Conservation (phyloP, 2,113 vertebrate genomes). For the Paradisaea rubra region DNA sequence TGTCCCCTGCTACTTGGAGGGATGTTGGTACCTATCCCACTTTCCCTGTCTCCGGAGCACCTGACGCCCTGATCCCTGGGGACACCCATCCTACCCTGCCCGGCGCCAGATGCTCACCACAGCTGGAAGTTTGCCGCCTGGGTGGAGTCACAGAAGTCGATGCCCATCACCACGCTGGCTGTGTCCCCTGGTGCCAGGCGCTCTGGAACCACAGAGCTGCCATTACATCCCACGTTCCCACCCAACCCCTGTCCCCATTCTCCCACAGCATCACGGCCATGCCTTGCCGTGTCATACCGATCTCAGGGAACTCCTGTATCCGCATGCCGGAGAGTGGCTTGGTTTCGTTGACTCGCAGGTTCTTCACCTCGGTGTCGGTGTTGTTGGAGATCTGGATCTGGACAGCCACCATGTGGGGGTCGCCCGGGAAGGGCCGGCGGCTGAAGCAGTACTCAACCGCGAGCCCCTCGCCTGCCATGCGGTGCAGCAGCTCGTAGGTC, state of each 20-base stretch:
- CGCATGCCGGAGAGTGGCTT: constrained; percentile 87
- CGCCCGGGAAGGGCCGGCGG: constrained; percentile 83
- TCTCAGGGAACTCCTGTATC: constrained; percentile 91
- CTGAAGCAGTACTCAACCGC: constrained; percentile 90
- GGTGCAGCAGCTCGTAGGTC: constrained; percentile 89
- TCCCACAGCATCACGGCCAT: fast-evolving
- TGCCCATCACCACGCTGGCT: constrained; percentile 83
- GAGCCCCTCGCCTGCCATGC: constrained; percentile 90
- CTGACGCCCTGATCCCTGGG: not conserved
- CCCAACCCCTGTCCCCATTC: not conserved
- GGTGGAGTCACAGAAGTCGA: constrained; percentile 97
- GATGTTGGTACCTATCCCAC: not conserved
- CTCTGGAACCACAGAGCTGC: constrained; percentile 69
- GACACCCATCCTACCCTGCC: not conserved
- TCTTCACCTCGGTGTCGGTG: constrained; percentile 80
- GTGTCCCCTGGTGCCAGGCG: constrained; percentile 80
- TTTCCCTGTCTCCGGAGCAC: not conserved
- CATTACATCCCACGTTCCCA: not conserved
- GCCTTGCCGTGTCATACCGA: constrained; percentile 66
- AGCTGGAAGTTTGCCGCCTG: constrained; percentile 97
- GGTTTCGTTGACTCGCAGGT: constrained; percentile 80
- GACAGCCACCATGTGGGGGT: constrained; percentile 89
- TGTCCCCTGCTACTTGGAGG: not conserved
- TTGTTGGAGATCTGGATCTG: constrained; percentile 94
- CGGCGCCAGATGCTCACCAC: constrained; percentile 69